These are phyloP conservation scores for Felis chaus DNA, from an alignment of 2,113 vertebrate genomes.

Conservation along the genomic window DNA sequence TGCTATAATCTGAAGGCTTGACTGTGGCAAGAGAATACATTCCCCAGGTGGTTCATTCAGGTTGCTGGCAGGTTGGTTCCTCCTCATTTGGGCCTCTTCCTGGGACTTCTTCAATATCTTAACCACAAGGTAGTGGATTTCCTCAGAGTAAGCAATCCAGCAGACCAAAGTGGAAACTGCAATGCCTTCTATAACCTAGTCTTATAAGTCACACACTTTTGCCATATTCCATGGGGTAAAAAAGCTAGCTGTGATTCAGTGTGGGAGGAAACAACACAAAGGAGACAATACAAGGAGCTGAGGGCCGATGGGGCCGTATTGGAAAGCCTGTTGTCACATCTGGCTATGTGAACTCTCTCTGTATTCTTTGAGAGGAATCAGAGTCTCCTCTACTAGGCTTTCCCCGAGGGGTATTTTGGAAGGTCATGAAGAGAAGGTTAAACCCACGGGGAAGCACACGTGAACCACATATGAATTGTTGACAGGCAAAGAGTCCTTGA, in stretches of 20 bases:
- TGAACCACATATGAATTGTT: background rate
- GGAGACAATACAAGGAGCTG: background rate
- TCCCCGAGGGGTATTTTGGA: background rate
- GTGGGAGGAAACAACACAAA: background rate
- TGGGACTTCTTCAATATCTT: background rate
- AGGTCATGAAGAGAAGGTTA: background rate
- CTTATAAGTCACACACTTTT: background rate
- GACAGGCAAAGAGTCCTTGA: constrained; percentile 39
- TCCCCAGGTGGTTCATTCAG: background rate
- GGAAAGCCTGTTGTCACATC: background rate
- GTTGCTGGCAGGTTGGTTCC: background rate
- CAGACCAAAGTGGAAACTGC: background rate
- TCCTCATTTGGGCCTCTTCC: background rate
- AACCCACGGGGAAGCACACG: background rate
- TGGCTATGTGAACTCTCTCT: background rate
- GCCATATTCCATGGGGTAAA: background rate
- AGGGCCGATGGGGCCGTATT: background rate
- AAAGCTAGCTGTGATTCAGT: background rate
- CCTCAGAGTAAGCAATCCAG: background rate
- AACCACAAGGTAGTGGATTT: background rate
- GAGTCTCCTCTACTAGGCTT: background rate
- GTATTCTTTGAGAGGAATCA: background rate
- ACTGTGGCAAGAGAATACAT: background rate
- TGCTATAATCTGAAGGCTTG: background rate
- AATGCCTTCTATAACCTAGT: background rate